Evolutionary conservation across 2,888 invertebrate genomes (phyloP), one percentile per base, ranked within the genome.

Genomic region (Criorhina ranunculi): DNA sequence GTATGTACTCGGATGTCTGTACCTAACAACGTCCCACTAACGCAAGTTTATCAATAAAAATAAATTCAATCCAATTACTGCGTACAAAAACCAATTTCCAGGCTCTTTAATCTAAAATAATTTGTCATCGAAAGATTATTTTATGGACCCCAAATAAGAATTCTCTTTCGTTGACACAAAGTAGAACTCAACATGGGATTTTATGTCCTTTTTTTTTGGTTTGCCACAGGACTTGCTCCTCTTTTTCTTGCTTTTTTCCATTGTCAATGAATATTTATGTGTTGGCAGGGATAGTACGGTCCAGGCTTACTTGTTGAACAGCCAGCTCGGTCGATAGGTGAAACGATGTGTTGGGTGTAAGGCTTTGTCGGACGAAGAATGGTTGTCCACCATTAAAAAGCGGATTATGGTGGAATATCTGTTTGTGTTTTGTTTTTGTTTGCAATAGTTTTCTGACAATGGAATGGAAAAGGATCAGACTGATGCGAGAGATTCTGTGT

Each of bases 91-190:
- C 17, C 57, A 37, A 57, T 57, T 57, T 57, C 37, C 35, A 19
- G 17, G 15, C n/a, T 8, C 46, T n/a, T n/a, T 33, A 62, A 62
- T 46, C 17, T 62, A 66, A 66, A 66, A 66, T 66, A 66, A 66
- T 66, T 66, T 66, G 49, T 51, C 51, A 66, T 66, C 64, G 51
- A 37, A 24, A 66, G 51, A 66, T 66, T 24, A 51, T 66, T 51
- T 12, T 15, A 37, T 66, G 51, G 51, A 4, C 1, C 49, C 12
- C 29, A 66, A 49, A 49, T 37, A 51, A 37, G 51, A 64, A 49
- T 51, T 66, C 64, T 17, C 51, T 24, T 24, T 15, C 35, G 37
- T 66, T 51, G 51, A 66, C 64, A 49, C 9, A 66, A 29, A 66
- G 35, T 15, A 37, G 19, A 49, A 37, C 64, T 51, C 51, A 66